These are phyloP conservation scores for Steinernema hermaphroditum DNA, from an alignment of 2,888 invertebrate species.

Conservation along the genomic window DNA sequence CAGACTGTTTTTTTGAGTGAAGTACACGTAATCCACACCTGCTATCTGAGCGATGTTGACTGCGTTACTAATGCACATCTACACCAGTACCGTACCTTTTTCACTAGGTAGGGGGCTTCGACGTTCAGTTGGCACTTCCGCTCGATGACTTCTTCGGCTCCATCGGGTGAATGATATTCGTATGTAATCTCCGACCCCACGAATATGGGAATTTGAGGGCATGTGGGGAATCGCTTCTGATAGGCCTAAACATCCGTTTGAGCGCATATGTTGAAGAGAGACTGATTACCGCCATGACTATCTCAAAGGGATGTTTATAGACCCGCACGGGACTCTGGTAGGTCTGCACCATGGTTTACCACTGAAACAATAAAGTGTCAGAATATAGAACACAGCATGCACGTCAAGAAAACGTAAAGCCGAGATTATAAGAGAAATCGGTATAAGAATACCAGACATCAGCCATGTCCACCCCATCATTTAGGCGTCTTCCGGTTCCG, in stretches of 20 bases:
- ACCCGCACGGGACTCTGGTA: slow-evolving; percentile 91
- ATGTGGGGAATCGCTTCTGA: slow-evolving; percentile 87
- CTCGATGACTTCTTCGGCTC: slow-evolving; percentile 79
- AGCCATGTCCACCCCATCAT: not conserved
- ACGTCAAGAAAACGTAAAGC: slow-evolving; percentile 1
- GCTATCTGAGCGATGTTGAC: slow-evolving; percentile 75
- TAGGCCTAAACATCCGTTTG: slow-evolving; percentile 75
- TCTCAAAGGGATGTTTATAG: slow-evolving; percentile 90
- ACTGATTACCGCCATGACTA: slow-evolving; percentile 84
- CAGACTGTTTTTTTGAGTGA: slow-evolving; percentile 85
- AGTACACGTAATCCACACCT: slow-evolving; percentile 86
- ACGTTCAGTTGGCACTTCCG: slow-evolving; percentile 85
- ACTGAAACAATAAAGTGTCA: not conserved
- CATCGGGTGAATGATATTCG: slow-evolving; percentile 79
- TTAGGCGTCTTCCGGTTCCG: slow-evolving; percentile 4
- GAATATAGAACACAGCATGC: not conserved
- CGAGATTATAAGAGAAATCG: not conserved
- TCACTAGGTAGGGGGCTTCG: slow-evolving; percentile 88
- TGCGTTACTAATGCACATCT: slow-evolving; percentile 7
- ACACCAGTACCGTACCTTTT: slow-evolving; percentile 75
- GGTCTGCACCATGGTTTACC: slow-evolving; percentile 82
- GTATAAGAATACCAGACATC: not conserved
- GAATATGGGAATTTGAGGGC: slow-evolving; percentile 91
- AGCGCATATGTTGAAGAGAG: not conserved
- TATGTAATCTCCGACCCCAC: slow-evolving; percentile 81